These are phyloP conservation scores for Campoplex capitator DNA, from an alignment of 2,888 invertebrate genomes.

Conservation along the genomic window DNA sequence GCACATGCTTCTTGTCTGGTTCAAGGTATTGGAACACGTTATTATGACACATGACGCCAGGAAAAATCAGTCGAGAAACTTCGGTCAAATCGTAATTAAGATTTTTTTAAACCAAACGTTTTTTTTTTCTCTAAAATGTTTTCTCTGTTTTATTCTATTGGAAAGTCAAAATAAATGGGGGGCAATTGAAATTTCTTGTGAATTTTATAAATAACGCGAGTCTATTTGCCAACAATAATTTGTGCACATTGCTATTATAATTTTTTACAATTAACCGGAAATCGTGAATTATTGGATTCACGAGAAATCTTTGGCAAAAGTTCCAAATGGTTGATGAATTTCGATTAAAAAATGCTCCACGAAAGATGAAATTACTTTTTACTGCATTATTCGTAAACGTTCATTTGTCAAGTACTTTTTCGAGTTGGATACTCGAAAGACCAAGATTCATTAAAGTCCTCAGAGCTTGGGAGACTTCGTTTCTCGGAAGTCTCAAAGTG, in stretches of 20 bases:
- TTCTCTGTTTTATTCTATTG: neutral
- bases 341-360: too few species aligned
- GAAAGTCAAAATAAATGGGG: too few species aligned
- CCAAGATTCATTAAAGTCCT: neutral
- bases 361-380: too few species aligned
- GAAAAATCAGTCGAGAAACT: constrained; percentile 35
- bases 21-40: constrained; percentile 7
- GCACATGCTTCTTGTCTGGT: constrained; percentile 11
- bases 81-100: constrained; percentile 12
- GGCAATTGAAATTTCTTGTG: too few species aligned
- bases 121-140: neutral
- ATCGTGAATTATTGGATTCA: neutral
- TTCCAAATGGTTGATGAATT: neutral
- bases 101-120: constrained; percentile 3
- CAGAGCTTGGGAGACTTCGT: neutral
- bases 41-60: constrained; percentile 5
- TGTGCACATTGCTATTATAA: too few species aligned
- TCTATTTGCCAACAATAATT: too few species aligned
- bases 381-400: neutral
- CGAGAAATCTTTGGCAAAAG: neutral
- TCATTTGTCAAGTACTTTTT: neutral
- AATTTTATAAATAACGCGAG: too few species aligned
- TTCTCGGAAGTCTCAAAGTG: constrained; percentile 39
- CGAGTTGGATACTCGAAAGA: neutral
- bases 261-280: neutral